Conservation (phyloP, 2,113 vertebrate species). For the Empidonax alnorum region DNA sequence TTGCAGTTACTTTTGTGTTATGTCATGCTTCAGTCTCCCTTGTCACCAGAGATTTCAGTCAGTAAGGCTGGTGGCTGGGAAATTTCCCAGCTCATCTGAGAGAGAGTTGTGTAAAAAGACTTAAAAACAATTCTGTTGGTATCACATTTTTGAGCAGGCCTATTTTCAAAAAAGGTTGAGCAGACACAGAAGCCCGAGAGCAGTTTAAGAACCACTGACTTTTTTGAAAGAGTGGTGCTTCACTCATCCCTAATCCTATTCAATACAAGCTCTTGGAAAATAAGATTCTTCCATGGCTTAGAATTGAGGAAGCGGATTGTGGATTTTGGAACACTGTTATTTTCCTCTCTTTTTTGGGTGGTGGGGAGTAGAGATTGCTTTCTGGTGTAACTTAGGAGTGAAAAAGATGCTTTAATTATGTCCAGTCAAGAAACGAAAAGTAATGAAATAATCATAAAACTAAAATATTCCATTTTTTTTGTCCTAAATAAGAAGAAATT, state of each 20-base stretch:
- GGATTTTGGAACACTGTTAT: conserved; percentile 34
- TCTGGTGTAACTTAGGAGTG: background rate
- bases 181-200: conserved; percentile 58
- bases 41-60: background rate
- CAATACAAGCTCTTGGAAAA: conserved; percentile 38
- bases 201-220: conserved; percentile 61
- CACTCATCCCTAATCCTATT: conserved; percentile 56
- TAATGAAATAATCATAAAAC: background rate
- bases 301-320: conserved; percentile 34
- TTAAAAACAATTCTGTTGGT: conserved; percentile 40
- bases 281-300: conserved; percentile 12
- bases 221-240: conserved; percentile 30
- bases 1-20: background rate
- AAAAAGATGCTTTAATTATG: background rate
- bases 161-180: conserved; percentile 56
- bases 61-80: background rate
- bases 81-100: conserved; percentile 3
- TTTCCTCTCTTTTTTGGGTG: background rate
- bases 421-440: background rate
- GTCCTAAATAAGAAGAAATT: background rate
- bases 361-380: background rate
- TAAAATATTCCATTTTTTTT: background rate
- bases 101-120: conserved; percentile 14
- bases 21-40: background rate
- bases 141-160: conserved; percentile 43